These are phyloP conservation scores for Diplodus puntazzo DNA, from an alignment of 2,797 vertebrate species.

Conservation along the genomic window DNA sequence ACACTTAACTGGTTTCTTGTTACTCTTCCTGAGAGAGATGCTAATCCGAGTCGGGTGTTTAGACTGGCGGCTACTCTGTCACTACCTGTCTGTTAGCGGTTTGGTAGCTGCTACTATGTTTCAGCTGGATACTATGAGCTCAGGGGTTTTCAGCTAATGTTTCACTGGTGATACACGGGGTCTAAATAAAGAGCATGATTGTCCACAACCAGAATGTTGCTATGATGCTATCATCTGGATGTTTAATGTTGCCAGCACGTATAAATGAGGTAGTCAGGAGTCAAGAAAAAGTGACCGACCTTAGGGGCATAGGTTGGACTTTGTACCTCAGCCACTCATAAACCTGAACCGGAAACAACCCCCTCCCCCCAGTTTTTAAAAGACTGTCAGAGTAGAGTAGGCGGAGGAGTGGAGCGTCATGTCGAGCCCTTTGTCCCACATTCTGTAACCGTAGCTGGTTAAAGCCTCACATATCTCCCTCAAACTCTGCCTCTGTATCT, in stretches of 20 bases:
- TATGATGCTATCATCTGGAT: conserved; percentile 58
- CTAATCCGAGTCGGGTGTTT: conserved; percentile 62
- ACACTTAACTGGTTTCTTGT: conserved; percentile 61
- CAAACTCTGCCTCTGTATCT: conserved; percentile 53
- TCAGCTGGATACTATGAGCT: conserved; percentile 49
- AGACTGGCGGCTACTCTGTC: conserved; percentile 48
- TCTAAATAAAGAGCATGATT: conserved; percentile 75
- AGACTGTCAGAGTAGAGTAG: conserved; percentile 2
- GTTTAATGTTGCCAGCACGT: conserved; percentile 47
- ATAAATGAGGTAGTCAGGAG: conserved; percentile 41
- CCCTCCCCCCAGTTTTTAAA: conserved; percentile 9
- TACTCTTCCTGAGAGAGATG: conserved; percentile 49
- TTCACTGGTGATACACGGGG: conserved; percentile 49
- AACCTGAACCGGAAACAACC: conserved; percentile 35
- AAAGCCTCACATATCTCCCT: conserved; percentile 54
- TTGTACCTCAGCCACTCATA: not conserved
- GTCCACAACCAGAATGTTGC: conserved; percentile 42
- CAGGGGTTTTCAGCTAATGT: conserved; percentile 47
- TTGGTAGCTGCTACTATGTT: conserved; percentile 44
- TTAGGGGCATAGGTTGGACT: conserved; percentile 35
- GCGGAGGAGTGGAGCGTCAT: conserved; percentile 30
- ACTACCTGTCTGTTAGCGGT: conserved; percentile 69
- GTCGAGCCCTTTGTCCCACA: conserved; percentile 72
- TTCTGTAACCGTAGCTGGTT: conserved; percentile 71
- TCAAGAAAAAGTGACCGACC: conserved; percentile 26